Evolutionary conservation across 2,113 vertebrate species (phyloP).

Genomic region (Microtus oregoni): DNA sequence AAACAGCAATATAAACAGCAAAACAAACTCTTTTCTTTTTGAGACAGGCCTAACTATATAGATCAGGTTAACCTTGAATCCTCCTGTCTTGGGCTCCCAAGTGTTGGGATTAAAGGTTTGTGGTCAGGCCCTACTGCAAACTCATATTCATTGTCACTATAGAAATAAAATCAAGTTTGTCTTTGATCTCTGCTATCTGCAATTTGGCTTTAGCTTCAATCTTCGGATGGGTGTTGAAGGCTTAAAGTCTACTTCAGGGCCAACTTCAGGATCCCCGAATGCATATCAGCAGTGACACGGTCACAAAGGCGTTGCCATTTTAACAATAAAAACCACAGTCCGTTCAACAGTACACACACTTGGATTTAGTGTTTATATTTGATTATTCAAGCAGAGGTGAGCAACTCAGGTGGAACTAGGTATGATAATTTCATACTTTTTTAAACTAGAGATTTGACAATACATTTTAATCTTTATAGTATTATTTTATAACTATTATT

Average conservation of each 20-base stretch:
- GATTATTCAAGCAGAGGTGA: slow-evolving; percentile 10
- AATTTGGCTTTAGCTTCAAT: not conserved
- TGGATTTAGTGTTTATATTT: not conserved
- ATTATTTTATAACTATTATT: slow-evolving; percentile 19
- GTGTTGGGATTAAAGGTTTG: not conserved
- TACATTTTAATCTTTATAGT: slow-evolving; percentile 39
- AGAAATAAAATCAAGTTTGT: not conserved
- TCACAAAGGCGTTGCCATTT: not conserved
- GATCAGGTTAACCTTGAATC: not conserved
- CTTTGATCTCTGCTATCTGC: not conserved
- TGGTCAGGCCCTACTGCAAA: not conserved
- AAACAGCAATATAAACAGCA: not conserved
- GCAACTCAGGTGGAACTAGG: not conserved
- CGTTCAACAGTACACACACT: not conserved
- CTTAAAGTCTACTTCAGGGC: not conserved
- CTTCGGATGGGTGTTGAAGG: not conserved
- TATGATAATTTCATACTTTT: not conserved
- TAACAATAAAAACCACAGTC: slow-evolving; percentile 17
- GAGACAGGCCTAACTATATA: not conserved
- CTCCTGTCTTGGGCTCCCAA: not conserved
- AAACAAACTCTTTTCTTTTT: not conserved
- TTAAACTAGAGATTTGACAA: slow-evolving; percentile 34
- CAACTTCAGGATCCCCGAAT: not conserved
- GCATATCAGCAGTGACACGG: not conserved
- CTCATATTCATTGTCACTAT: not conserved